Evolutionary conservation across 2,888 invertebrate genomes (phyloP).

Genomic region (Eudasyphora cyanicolor): DNA sequence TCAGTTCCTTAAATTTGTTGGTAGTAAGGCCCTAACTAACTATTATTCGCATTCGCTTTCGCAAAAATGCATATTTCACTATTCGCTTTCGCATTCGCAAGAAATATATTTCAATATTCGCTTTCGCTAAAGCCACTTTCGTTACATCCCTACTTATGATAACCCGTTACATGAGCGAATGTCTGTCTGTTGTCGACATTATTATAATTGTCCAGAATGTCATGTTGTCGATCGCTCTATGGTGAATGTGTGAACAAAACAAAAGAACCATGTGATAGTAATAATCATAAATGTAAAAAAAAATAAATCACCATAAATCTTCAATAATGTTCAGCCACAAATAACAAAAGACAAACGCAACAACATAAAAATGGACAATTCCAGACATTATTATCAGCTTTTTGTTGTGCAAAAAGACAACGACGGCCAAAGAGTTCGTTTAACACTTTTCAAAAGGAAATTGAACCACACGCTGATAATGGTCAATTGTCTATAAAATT

Average conservation of each 20-base stretch:
- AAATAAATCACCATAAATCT: conserved; percentile 52
- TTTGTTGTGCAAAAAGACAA: conserved; percentile 30
- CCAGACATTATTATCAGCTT: neutral
- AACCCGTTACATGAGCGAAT: too few species aligned
- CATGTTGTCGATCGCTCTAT: too few species aligned
- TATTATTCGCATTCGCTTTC: too few species aligned
- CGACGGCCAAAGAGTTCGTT: neutral
- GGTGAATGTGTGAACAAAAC: conserved; percentile 7
- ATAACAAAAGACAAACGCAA: neutral
- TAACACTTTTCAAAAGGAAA: conserved; percentile 28
- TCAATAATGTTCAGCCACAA: neutral
- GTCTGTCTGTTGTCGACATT: neutral
- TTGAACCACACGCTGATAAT: conserved; percentile 57
- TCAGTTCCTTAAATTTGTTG: too few species aligned
- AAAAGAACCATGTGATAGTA: conserved; percentile 48
- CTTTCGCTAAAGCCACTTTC: too few species aligned
- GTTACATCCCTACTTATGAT: too few species aligned
- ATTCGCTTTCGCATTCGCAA: too few species aligned
- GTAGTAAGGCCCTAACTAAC: too few species aligned
- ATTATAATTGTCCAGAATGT: neutral
- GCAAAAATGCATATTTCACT: too few species aligned
- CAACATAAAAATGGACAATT: neutral
- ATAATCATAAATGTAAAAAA: conserved; percentile 53
- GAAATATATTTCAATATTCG: too few species aligned
- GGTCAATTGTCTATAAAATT: conserved; percentile 66